A percentile compares a stretch with the other conserved stretches of the same genome.
These are phyloP conservation scores for Arctocebus calabarensis DNA, from an alignment of 2,797 vertebrate species.

Conservation along the genomic window DNA sequence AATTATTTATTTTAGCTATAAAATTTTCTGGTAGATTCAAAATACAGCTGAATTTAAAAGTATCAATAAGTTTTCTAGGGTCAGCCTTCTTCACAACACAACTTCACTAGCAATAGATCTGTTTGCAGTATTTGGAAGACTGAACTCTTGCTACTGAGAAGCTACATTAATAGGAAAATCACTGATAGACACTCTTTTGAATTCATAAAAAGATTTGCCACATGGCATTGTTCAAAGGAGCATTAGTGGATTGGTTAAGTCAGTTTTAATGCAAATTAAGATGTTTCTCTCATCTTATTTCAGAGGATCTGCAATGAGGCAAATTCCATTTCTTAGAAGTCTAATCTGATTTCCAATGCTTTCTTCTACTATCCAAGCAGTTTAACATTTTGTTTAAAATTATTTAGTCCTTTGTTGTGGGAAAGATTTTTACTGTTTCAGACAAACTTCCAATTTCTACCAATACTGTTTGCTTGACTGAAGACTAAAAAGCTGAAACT, in stretches of 20 bases:
- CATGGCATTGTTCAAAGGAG: background rate
- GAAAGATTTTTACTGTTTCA: conserved; percentile 65
- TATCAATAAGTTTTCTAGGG: background rate
- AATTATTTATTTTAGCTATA: background rate
- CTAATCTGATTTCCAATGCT: conserved; percentile 44
- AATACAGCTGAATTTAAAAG: conserved; percentile 42
- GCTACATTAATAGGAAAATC: background rate
- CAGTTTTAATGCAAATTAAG: conserved; percentile 69
- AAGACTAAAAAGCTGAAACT: conserved; percentile 52
- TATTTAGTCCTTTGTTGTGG: conserved; percentile 58
- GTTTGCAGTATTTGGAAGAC: conserved; percentile 19
- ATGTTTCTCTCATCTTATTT: conserved; percentile 69
- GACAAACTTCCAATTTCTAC: conserved; percentile 50
- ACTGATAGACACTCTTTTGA: background rate
- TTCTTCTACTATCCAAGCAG: conserved; percentile 14
- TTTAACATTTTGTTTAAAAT: conserved; percentile 55
- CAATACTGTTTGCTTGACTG: conserved; percentile 26
- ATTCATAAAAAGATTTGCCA: conserved; percentile 21
- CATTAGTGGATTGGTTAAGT: background rate
- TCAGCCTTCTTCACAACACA: background rate
- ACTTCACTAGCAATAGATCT: background rate
- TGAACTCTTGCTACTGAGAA: background rate
- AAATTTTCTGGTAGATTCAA: conserved; percentile 22
- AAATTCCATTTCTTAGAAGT: conserved; percentile 60
- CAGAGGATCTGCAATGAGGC: conserved; percentile 41